Base-by-base conservation (phyloP, 2,797 vertebrate genomes). In the Danio aesculapii region DNA sequence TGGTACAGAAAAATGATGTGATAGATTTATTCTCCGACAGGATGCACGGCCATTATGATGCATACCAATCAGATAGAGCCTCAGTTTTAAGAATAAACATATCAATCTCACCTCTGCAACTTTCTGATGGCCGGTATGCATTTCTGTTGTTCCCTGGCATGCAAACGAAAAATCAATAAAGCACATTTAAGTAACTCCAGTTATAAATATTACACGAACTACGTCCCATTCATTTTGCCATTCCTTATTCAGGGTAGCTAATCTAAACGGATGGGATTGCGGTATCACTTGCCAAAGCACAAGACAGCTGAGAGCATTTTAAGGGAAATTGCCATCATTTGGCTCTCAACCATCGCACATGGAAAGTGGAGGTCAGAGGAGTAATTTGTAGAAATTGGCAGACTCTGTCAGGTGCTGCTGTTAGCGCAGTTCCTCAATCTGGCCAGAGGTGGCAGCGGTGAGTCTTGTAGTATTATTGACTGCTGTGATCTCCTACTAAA, bases 1-100 rank as follows among this genome's bases (percentile, higher is more conserved):
- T 47, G 17, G 70, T 75, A 81, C 67, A 78, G 82, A 73, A 81
- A 83, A 83, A 81, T 83, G 52, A 86, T 76, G 53, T 79, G 75
- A 86, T 81, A 72, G 75, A 86, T 83, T 83, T 83, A 75, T 79
- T 86, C 68, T 61, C 73, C n/a, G 10, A 64, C 68, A 44, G n/a
- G 19, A 47, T 53, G 46, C 30, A 21, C n/a, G 12, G 69, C 75
- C 75, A 81, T 81, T 81, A 84, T 81, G 75, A 66, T 67, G 68
- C 75, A 82, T 71, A 85, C 78, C 78, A 76, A 81, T 81, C 73
- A 73, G 77, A 79, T 80, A 80, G 41, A 39, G 63, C 83, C 79
- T 81, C 53, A 70, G 53, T 62, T 69, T 64, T 59, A 72, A 67
- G 66, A 78, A 77, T 80, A 82, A 84, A 85, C 68, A 75, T 59